Conservation (phyloP, 2,888 invertebrate species). For the Andricus curvator region DNA sequence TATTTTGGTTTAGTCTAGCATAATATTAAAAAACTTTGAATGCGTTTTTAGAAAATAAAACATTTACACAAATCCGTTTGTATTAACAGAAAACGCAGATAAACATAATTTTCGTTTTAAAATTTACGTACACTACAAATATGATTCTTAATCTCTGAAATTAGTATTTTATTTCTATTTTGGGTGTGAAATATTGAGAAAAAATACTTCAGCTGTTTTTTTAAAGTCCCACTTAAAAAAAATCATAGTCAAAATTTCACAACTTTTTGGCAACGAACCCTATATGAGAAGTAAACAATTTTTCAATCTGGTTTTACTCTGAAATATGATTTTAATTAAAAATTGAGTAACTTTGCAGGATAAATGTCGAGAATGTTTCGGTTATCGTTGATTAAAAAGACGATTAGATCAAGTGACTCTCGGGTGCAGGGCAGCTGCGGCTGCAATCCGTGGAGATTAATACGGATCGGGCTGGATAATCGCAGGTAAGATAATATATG, state of each 20-base stretch:
- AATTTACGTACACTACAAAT: too few species aligned
- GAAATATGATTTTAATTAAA: neutral
- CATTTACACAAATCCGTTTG: too few species aligned
- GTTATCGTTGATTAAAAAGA: neutral
- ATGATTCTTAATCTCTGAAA: too few species aligned
- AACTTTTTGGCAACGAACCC: neutral
- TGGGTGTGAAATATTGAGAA: too few species aligned
- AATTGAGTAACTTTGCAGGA: slow-evolving; percentile 7
- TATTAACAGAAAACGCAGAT: too few species aligned
- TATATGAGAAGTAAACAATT: neutral
- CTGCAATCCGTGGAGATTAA: slow-evolving; percentile 13
- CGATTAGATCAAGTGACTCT: slow-evolving; percentile 19
- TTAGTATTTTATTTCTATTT: too few species aligned
- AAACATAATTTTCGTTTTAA: too few species aligned
- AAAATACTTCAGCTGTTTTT: too few species aligned
- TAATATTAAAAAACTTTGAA: too few species aligned
- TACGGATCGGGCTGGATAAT: slow-evolving; percentile 33
- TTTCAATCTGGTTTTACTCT: neutral
- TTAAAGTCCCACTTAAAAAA: neutral
- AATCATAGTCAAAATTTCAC: too few species aligned
- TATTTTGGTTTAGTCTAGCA: too few species aligned
- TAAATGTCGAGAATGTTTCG: neutral
- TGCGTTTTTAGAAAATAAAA: too few species aligned
- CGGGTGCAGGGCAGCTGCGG: slow-evolving; percentile 29
- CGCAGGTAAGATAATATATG: slow-evolving; percentile 15